Conservation (phyloP, 2,113 vertebrate genomes). For the Colossoma macropomum region DNA sequence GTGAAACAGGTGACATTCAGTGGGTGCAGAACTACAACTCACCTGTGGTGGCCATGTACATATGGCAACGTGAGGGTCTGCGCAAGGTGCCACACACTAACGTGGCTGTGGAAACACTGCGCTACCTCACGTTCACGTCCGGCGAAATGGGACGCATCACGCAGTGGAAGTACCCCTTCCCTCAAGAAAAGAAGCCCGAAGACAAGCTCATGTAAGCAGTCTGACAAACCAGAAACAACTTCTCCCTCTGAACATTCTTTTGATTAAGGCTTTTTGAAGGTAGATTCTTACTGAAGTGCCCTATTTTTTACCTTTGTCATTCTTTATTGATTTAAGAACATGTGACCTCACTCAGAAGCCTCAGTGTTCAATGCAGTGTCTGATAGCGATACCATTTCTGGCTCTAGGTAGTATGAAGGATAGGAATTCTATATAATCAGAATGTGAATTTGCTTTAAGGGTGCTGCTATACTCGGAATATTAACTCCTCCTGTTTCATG, state of each 20-base stretch:
- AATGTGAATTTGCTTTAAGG: not conserved
- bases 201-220: slow-evolving; percentile 90
- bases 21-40: slow-evolving; percentile 99
- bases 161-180: slow-evolving; percentile 98
- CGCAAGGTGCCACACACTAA: slow-evolving; percentile 93
- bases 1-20: slow-evolving; percentile 89
- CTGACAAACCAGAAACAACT: not conserved
- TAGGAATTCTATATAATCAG: not conserved
- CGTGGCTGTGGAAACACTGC: slow-evolving; percentile 93
- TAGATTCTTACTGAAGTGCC: not conserved
- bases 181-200: slow-evolving; percentile 91
- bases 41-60: slow-evolving; percentile 95
- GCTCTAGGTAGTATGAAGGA: not conserved
- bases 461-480: too few species aligned
- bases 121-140: slow-evolving; percentile 96
- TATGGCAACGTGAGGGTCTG: slow-evolving; percentile 94
- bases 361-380: not conserved
- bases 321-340: not conserved
- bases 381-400: not conserved
- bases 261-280: not conserved
- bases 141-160: slow-evolving; percentile 96
- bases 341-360: not conserved
- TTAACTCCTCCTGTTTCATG: too few species aligned
- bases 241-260: not conserved
- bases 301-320: too few species aligned